Conservation (phyloP, 2,797 vertebrate genomes). For the Triplophysa bombifrons region DNA sequence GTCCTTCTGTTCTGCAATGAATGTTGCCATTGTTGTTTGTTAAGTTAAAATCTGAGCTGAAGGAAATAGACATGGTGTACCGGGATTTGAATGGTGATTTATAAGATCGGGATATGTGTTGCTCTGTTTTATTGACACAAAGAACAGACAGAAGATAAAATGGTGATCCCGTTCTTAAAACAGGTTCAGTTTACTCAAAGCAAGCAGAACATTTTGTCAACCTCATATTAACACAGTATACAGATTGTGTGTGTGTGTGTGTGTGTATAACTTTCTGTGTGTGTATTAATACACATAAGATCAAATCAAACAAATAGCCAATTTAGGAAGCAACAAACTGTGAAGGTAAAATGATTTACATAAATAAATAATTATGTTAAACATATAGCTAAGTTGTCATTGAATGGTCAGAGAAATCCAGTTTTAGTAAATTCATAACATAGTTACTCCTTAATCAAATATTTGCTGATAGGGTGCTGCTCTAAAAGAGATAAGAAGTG, state of each 20-base stretch:
- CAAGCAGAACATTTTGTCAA: background rate
- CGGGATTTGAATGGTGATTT: slow-evolving; percentile 36
- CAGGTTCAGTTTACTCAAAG: too few species aligned
- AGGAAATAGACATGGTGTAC: background rate
- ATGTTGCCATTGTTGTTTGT: background rate
- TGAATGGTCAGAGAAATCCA: slow-evolving; percentile 55
- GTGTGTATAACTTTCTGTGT: background rate
- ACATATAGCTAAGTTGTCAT: slow-evolving; percentile 39
- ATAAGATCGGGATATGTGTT: slow-evolving; percentile 17
- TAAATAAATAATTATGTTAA: background rate
- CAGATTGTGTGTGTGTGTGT: background rate
- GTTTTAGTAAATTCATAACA: slow-evolving; percentile 15
- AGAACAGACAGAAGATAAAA: too few species aligned
- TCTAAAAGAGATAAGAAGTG: slow-evolving; percentile 50
- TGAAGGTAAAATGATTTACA: background rate
- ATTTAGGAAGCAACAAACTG: background rate
- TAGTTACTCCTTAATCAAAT: slow-evolving; percentile 70
- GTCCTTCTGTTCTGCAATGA: slow-evolving; percentile 5
- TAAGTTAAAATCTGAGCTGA: background rate
- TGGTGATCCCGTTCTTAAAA: too few species aligned
- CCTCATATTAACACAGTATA: slow-evolving; percentile 22
- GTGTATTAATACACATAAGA: background rate
- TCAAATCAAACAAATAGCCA: background rate
- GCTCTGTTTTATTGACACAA: background rate
- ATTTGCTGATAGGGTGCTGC: slow-evolving; percentile 69